A percentile compares a stretch with the other conserved stretches of the same genome.
Evolutionary conservation across 2,888 invertebrate genomes (phyloP).

Genomic region (Lithophane ornitopus): DNA sequence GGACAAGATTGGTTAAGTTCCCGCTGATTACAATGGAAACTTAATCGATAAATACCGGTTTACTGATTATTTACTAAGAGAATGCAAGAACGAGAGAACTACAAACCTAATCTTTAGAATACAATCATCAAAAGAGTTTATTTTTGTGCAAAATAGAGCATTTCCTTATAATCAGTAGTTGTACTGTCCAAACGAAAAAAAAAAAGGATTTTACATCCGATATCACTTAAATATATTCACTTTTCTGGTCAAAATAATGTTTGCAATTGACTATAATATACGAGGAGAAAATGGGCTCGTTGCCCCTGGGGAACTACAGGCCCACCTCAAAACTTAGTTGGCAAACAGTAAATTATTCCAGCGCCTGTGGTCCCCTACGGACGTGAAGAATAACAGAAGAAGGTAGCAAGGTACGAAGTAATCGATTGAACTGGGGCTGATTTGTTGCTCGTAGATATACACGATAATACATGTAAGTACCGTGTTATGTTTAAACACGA

Average conservation of each 20-base stretch:
- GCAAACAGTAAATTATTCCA: slow-evolving; percentile 86
- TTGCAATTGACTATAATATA: slow-evolving; percentile 74
- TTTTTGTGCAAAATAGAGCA: neutral
- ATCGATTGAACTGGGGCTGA: slow-evolving; percentile 74
- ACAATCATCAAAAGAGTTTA: too few relatives aligned
- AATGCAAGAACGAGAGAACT: too few relatives aligned
- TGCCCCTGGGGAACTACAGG: slow-evolving; percentile 70
- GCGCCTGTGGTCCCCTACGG: slow-evolving; percentile 75
- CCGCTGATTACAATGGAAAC: too few relatives aligned
- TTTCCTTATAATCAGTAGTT: neutral
- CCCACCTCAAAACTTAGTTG: slow-evolving; percentile 84
- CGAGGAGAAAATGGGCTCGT: slow-evolving; percentile 74
- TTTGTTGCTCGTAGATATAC: slow-evolving; percentile 59
- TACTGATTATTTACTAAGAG: too few relatives aligned
- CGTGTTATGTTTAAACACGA: neutral
- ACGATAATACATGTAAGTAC: slow-evolving; percentile 13
- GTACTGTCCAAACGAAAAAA: slow-evolving; percentile 14
- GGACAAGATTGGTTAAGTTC: too few relatives aligned
- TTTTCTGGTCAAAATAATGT: slow-evolving; percentile 68
- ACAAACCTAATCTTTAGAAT: too few relatives aligned
- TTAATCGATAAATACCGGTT: too few relatives aligned
- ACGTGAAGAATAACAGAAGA: slow-evolving; percentile 82
- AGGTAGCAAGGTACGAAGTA: slow-evolving; percentile 72
- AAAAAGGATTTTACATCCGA: neutral
- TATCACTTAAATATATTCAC: slow-evolving; percentile 3